Base-by-base conservation (phyloP, 2,113 vertebrate genomes). In the Aptenodytes patagonicus region DNA sequence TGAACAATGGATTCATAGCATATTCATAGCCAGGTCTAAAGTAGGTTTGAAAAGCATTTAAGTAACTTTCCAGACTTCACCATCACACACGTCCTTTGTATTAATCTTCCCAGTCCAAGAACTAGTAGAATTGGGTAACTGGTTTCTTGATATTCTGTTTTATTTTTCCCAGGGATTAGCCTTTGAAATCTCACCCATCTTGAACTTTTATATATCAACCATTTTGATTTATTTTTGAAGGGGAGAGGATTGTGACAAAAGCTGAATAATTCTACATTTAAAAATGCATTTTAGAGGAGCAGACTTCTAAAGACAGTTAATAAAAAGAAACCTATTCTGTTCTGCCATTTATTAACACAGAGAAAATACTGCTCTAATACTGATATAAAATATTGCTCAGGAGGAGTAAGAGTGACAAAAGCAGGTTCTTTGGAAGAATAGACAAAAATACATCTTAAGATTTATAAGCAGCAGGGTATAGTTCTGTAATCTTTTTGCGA, bases 21-120 rank as follows among this genome's bases (percentile, higher is more conserved):
- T 94, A 94, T 93, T 91, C 93, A 92, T 92, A 91, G 58, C 28
- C 62, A 89, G 66, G 68, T 92, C 89, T 94, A 78, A 95, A 96
- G 84, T 34, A 83, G 57, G 25, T 94, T 94, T 89, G 57, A 92
- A 96, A 96, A 91, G 55, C 81, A 84, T 93, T 96, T 91, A 87
- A 81, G 38, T 96, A 89, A 93, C 80, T 94, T 95, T 92, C 38
- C n/a, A 92, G 81, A 89, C 61, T 96, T 87, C 42, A 32, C 20
- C 46, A 65, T 94, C 52, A 75, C 72, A 65, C 38, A 70, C 5
- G 2, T 64, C 34, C 21, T 90, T 93, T 95, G 87, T 92, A 90
- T 80, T 70, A 62, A 46, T 70, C 79, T 90, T 90, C 15, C 31
- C 47, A 70, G n/a, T 13, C 28, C 65, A 87, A 91, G 83, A 84